Conservation (phyloP, 2,888 invertebrate species). For the Ichneumoninae sp. region DNA sequence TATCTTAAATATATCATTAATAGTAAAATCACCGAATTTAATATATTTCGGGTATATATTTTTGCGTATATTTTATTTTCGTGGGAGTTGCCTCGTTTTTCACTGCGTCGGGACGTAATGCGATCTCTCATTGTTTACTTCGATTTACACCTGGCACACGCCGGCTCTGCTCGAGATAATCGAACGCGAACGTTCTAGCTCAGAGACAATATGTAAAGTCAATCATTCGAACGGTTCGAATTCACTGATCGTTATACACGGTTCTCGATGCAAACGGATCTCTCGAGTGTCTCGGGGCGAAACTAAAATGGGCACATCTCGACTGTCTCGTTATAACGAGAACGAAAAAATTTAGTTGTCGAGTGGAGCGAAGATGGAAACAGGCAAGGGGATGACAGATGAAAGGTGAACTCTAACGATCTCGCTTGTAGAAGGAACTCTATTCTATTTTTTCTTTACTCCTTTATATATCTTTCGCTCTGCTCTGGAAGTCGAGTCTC, state of each 20-base stretch:
- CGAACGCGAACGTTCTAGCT: neutral
- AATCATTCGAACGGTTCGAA: neutral
- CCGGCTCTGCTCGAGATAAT: neutral
- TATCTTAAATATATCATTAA: too few species aligned
- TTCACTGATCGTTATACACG: neutral
- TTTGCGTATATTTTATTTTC: too few species aligned
- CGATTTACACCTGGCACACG: too few species aligned
- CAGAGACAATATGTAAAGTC: neutral
- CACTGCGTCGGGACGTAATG: neutral
- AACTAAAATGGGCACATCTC: conserved; percentile 37
- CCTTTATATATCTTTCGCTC: conserved; percentile 19
- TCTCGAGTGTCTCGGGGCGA: conserved; percentile 38
- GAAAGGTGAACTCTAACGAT: conserved; percentile 60
- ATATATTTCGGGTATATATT: too few species aligned
- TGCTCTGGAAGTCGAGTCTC: conserved; percentile 25
- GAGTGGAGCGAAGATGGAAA: conserved; percentile 22
- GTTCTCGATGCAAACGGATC: conserved; percentile 13
- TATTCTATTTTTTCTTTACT: conserved; percentile 3
- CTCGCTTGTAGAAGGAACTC: conserved; percentile 46
- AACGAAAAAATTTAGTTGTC: conserved; percentile 46
- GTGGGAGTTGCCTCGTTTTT: too few species aligned
- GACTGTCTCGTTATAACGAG: conserved; percentile 39
- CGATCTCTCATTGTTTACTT: neutral
- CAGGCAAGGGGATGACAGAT: conserved; percentile 31
- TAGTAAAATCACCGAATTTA: too few species aligned